phyloP scores from a whole-genome alignment of 2,113 vertebrate genomes.

The Nothocercus nigrocapillus region DNA sequence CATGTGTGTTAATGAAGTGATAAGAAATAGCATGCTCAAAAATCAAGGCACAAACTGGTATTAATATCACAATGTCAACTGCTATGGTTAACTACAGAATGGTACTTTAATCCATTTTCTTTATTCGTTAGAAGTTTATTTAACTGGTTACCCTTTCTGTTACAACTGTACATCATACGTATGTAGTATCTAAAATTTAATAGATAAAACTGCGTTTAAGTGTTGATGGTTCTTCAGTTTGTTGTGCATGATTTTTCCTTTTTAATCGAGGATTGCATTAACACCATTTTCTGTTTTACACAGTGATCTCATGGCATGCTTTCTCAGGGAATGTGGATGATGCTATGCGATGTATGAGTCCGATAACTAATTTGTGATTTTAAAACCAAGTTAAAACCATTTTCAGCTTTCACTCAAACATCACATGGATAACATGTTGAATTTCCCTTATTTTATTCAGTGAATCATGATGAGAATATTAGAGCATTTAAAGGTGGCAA shows the following conservation, averaged over 20 bases:
- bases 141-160: neutral
- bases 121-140: neutral
- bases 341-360: neutral
- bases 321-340: constrained; percentile 65
- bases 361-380: constrained; percentile 12
- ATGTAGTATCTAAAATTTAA: neutral
- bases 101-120: neutral
- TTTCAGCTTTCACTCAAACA: constrained; percentile 14
- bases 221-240: neutral
- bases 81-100: neutral
- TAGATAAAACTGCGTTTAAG: neutral
- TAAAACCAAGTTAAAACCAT: neutral
- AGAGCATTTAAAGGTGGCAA: neutral
- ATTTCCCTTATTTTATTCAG: neutral
- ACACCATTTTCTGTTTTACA: neutral
- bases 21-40: neutral
- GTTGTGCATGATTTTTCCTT: neutral
- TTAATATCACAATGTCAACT: neutral
- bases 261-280: neutral
- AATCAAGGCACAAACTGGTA: neutral
- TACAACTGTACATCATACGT: neutral
- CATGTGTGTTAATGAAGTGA: neutral
- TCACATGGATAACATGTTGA: neutral
- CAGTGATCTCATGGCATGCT: constrained; percentile 13
- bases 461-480: neutral